phyloP scores from a whole-genome alignment of 1,140 invertebrate genomes.

The Frieseomelitta varia region DNA sequence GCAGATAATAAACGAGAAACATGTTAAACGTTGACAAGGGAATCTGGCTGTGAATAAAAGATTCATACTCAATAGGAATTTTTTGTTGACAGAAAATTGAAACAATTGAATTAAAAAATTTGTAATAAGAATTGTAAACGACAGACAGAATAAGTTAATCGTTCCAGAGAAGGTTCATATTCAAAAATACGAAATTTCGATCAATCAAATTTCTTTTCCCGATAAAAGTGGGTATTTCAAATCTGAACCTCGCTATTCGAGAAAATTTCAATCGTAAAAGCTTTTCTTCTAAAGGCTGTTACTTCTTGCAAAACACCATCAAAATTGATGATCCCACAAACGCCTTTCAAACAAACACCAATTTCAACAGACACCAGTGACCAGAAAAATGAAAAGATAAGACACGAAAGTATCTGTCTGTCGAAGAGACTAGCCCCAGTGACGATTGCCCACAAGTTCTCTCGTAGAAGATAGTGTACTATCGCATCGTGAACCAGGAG shows the following conservation, averaged over 20 bases:
- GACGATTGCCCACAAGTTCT: not conserved
- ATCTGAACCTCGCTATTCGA: not conserved
- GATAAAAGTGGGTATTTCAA: not conserved
- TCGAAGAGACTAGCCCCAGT: not conserved
- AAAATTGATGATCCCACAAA: not conserved
- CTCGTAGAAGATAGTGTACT: not conserved
- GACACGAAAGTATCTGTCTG: not conserved
- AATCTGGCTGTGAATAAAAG: not conserved
- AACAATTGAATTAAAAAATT: not conserved
- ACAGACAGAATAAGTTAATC: not conserved
- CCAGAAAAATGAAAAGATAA: not conserved
- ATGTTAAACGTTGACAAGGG: not conserved
- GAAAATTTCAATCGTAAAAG: not conserved
- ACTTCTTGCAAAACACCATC: not conserved
- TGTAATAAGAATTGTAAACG: not conserved
- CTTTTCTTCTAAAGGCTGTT: not conserved
- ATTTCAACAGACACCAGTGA: not conserved
- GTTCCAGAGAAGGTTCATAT: not conserved
- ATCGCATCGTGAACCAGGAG: no score
- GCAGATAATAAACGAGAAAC: not conserved
- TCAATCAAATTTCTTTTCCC: no score
- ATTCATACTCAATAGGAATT: not conserved
- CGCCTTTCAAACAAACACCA: not conserved
- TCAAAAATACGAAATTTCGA: no score
- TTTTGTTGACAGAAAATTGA: no score